Percentiles rank a stretch among this genome's conserved stretches.
These are phyloP conservation scores for Morbakka virulenta DNA, from an alignment of 30 jellyfish, hydroid and myxozoan species.

Conservation along the genomic window DNA sequence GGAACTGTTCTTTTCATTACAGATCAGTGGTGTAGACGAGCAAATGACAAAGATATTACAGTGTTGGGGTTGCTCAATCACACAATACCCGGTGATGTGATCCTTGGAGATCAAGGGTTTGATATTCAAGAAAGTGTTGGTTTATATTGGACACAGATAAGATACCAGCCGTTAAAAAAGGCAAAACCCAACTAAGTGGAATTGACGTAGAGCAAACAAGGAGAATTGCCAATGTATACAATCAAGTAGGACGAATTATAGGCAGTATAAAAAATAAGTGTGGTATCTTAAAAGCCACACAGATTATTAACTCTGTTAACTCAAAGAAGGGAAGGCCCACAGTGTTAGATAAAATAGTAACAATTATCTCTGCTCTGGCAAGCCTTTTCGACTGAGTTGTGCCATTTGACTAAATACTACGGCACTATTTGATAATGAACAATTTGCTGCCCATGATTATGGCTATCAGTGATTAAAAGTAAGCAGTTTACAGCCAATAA, in stretches of 20 bases:
- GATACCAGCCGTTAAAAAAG: constrained; percentile 33
- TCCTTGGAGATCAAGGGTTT: constrained; percentile 36
- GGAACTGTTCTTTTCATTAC: constrained; percentile 22
- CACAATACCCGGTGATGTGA: constrained; percentile 31
- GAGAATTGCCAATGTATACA: constrained; percentile 35
- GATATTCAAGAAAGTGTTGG: constrained; percentile 30
- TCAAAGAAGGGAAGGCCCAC: neutral
- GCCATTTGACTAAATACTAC: constrained; percentile 19
- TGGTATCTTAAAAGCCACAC: constrained; percentile 30
- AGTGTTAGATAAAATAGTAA: constrained; percentile 24
- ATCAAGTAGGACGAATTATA: constrained; percentile 44
- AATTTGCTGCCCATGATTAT: too few relatives aligned
- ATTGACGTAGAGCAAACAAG: constrained; percentile 34
- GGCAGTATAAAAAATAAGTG: constrained; percentile 26
- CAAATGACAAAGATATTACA: constrained; percentile 22
- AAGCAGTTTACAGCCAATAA: too few relatives aligned
- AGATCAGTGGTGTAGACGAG: constrained; percentile 43
- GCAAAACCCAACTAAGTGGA: constrained; percentile 40
- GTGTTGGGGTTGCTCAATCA: constrained; percentile 8
- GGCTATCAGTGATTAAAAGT: too few relatives aligned
- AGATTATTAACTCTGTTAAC: constrained; percentile 14
- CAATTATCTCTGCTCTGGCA: constrained; percentile 24
- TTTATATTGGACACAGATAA: constrained; percentile 31
- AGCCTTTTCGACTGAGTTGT: constrained; percentile 21
- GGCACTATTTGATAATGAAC: too few relatives aligned